phyloP scores from a whole-genome alignment of 1,140 invertebrate genomes.

The Musca domestica region DNA sequence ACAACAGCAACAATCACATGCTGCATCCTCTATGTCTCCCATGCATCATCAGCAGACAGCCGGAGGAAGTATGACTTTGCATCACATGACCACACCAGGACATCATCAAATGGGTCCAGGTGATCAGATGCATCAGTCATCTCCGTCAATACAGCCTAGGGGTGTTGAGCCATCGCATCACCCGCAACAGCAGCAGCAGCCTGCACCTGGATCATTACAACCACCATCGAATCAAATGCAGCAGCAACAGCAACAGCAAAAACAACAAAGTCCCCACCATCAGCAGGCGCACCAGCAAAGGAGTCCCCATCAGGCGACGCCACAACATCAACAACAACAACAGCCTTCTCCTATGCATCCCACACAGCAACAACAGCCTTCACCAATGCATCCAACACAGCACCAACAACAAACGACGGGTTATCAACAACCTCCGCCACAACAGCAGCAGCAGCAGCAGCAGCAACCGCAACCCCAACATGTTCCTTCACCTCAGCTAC shows the following conservation, averaged over 20 bases:
- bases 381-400: constrained; percentile 26
- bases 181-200: constrained; percentile 27
- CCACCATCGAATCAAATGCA: constrained; percentile 5
- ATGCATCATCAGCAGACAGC: constrained; percentile 40
- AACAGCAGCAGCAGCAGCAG: constrained; percentile 35
- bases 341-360: constrained; percentile 24
- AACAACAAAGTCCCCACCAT: constrained; percentile 25
- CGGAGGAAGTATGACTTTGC: constrained; percentile 32
- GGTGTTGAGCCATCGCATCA: too few species aligned
- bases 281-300: constrained; percentile 33
- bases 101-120: constrained; percentile 8
- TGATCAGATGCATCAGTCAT: neutral
- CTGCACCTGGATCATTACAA: neutral
- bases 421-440: constrained; percentile 35
- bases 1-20: constrained; percentile 30
- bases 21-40: constrained; percentile 26
- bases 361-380: constrained; percentile 29
- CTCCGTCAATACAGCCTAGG: neutral
- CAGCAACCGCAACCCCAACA: constrained; percentile 37
- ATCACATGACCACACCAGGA: constrained; percentile 32
- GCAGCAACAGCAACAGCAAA: constrained; percentile 12
- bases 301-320: constrained; percentile 42
- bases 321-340: constrained; percentile 29
- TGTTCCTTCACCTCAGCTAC: constrained; percentile 33
- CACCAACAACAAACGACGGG: constrained; percentile 28